Evolutionary conservation across 1,140 invertebrate genomes (phyloP).

Genomic region (fruit fly (Drosophila melanogaster)): DNA sequence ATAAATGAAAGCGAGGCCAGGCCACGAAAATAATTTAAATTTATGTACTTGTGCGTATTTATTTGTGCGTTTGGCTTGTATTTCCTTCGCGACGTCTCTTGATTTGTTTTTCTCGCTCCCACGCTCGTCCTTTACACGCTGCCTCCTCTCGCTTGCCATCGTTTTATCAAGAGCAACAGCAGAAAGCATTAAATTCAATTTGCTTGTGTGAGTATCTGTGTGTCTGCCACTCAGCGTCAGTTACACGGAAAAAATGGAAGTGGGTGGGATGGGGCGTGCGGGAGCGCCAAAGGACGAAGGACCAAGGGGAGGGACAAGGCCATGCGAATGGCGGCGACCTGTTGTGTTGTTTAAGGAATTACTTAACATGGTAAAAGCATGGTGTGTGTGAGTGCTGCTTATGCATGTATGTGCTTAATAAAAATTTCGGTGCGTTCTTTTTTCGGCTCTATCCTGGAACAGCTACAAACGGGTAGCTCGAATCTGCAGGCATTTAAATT

Average conservation of each 20-base stretch:
- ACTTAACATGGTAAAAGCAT: constrained; percentile 62
- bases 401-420: constrained; percentile 35
- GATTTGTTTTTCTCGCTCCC: constrained; percentile 48
- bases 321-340: constrained; percentile 57
- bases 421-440: constrained; percentile 22
- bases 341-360: constrained; percentile 75
- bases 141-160: background rate
- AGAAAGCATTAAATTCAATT: constrained; percentile 80
- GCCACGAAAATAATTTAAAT: constrained; percentile 78
- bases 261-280: background rate
- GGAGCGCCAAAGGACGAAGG: background rate
- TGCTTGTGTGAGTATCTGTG: constrained; percentile 44
- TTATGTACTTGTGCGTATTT: constrained; percentile 77
- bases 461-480: constrained; percentile 15
- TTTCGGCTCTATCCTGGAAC: constrained; percentile 22
- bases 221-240: constrained; percentile 76
- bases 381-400: constrained; percentile 11
- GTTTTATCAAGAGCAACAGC: constrained; percentile 28
- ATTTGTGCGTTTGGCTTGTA: constrained; percentile 65
- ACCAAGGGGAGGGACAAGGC: constrained; percentile 30
- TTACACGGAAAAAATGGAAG: constrained; percentile 37
- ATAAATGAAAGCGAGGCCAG: constrained; percentile 57
- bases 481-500: background rate
- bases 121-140: background rate
- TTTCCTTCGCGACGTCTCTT: constrained; percentile 48